phyloP scores from a whole-genome alignment of 2,888 invertebrate genomes.

The Orchestes rusci region DNA sequence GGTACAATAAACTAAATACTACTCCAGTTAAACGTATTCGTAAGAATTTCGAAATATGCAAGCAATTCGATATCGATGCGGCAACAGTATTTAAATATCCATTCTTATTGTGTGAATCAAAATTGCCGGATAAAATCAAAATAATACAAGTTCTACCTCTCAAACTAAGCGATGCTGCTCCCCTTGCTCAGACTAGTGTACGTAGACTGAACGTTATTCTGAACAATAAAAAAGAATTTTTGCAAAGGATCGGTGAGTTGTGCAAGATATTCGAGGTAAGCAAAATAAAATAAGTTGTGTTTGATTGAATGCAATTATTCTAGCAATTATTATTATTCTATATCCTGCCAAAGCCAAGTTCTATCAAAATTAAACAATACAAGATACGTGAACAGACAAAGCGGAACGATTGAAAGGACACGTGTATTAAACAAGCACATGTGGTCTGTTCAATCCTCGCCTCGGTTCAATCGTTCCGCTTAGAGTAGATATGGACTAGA shows the following conservation, averaged over 20 bases:
- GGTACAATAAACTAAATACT: conserved; percentile 4
- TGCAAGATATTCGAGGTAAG: conserved; percentile 12
- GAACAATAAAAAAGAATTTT: neutral
- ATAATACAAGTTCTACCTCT: conserved; percentile 3
- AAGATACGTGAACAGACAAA: too few species aligned
- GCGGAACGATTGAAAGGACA: too few species aligned
- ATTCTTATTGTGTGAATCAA: conserved; percentile 5
- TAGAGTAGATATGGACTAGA: too few species aligned
- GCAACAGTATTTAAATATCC: conserved; percentile 10
- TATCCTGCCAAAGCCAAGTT: too few species aligned
- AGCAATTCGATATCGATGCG: conserved; percentile 1
- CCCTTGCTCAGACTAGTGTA: conserved; percentile 3
- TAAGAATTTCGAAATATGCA: conserved; percentile 8
- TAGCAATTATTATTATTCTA: too few species aligned
- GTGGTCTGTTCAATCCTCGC: too few species aligned
- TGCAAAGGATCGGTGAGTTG: conserved; percentile 8
- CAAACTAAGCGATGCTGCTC: too few species aligned
- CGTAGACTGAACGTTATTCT: neutral
- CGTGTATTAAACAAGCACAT: too few species aligned
- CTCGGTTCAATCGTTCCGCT: too few species aligned
- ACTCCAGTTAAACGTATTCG: conserved; percentile 3
- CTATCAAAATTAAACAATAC: too few species aligned
- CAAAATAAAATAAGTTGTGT: too few species aligned
- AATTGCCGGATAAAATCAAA: conserved; percentile 9
- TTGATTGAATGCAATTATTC: too few species aligned